Percentiles rank a stretch among this genome's conserved stretches.
These are phyloP conservation scores for Muricea muricata DNA, from an alignment of 92 coral and sea anemone species.

Conservation along the genomic window DNA sequence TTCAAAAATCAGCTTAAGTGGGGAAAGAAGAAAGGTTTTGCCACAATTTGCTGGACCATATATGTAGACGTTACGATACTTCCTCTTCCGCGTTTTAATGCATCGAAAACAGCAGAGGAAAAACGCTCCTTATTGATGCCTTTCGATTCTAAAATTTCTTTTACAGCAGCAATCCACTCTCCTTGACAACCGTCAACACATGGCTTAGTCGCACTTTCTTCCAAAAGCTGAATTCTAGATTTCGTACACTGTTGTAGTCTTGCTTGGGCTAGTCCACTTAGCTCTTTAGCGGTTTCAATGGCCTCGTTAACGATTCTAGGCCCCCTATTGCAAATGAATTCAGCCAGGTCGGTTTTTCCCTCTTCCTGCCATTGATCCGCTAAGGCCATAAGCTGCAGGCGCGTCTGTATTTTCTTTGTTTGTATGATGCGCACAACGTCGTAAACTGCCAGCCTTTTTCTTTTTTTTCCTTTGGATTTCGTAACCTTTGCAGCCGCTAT, in stretches of 20 bases:
- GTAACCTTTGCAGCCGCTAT: too few relatives aligned
- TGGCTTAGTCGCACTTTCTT: background rate
- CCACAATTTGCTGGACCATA: too few relatives aligned
- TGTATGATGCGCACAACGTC: slow-evolving; percentile 56
- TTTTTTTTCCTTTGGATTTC: background rate
- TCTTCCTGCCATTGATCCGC: slow-evolving; percentile 28
- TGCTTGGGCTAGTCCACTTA: slow-evolving; percentile 14
- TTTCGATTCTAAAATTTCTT: too few relatives aligned
- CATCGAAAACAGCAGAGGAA: too few relatives aligned
- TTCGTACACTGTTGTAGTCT: slow-evolving; percentile 11
- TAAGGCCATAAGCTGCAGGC: slow-evolving; percentile 44
- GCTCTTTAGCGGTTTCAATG: slow-evolving; percentile 24
- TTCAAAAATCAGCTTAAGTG: too few relatives aligned
- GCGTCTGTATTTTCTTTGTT: slow-evolving; percentile 18
- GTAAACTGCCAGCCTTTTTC: slow-evolving; percentile 20
- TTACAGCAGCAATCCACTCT: slow-evolving; percentile 27
- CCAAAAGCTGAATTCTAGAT: slow-evolving; percentile 3
- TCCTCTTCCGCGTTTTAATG: too few relatives aligned
- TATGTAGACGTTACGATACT: too few relatives aligned
- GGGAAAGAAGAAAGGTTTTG: too few relatives aligned
- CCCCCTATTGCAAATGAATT: slow-evolving; percentile 40
- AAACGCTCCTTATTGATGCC: too few relatives aligned
- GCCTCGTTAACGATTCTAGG: slow-evolving; percentile 39
- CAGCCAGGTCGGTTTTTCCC: slow-evolving; percentile 54
- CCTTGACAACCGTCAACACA: slow-evolving; percentile 36